Percentiles rank a stretch among this genome's conserved stretches.
These are phyloP conservation scores for Clarias gariepinus DNA, from an alignment of 2,113 vertebrate species.

Conservation along the genomic window DNA sequence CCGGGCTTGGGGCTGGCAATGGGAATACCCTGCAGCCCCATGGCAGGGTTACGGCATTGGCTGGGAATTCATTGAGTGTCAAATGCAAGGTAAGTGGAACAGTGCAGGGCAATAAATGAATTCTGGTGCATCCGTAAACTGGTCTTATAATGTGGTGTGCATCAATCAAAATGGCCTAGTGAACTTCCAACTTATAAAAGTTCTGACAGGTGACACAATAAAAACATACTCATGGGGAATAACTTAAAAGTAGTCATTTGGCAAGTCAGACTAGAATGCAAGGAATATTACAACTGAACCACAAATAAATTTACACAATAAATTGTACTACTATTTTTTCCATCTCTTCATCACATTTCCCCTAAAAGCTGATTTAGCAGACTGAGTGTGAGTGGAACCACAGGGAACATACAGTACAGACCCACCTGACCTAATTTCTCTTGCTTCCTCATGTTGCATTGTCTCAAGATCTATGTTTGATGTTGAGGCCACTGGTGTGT, in stretches of 20 bases:
- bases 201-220: not conserved
- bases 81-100: not conserved
- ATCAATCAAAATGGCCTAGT: not conserved
- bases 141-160: not conserved
- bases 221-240: not conserved
- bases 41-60: too few relatives aligned
- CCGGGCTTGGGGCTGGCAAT: too few relatives aligned
- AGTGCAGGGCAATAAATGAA: not conserved
- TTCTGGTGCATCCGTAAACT: not conserved
- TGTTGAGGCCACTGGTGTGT: slow-evolving; percentile 32
- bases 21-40: too few relatives aligned
- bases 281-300: not conserved
- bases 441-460: not conserved
- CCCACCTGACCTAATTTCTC: slow-evolving; percentile 43
- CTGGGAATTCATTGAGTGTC: too few relatives aligned
- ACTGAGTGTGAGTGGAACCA: not conserved
- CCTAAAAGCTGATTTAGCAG: not conserved
- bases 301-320: not conserved
- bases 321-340: not conserved
- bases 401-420: slow-evolving; percentile 30
- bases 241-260: not conserved
- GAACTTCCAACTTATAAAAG: not conserved
- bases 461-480: slow-evolving; percentile 35
- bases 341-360: not conserved
- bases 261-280: not conserved